Evolutionary conservation across 2,888 invertebrate species (phyloP), one percentile per base, ranked within the genome.

Genomic region (Baccha elongata): DNA sequence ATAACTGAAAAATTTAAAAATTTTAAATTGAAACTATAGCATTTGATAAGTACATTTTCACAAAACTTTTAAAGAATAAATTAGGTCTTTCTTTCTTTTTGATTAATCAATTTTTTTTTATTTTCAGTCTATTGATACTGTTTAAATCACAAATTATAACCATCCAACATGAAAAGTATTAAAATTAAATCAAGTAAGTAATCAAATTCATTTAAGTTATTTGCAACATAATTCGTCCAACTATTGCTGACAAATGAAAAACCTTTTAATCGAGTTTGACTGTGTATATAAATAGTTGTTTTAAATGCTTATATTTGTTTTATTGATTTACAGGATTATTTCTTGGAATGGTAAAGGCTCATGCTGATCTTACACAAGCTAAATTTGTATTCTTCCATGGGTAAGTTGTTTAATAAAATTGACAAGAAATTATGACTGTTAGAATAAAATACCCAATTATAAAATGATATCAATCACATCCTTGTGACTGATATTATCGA

Each of bases 341-440:
- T 69, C 88, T 93, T 65, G 93, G 92, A 1, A 89, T 93, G 35
- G 90, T 88, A 40, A 91, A 92, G 84, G 90, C 92, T 0, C 88
- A 85, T 64, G 90, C 91, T 1, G 89, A 93, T 46, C 88, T 93
- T 2, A 91, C 91, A 10, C 87, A 90, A 75, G 91, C 91, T 26
- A 60, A 40, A 32, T 53, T 69, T 35, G 13, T 55, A 1, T 55
- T 55, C n/a, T 55, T 58, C 11, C 29, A 13, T 53, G 26, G 50
- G 35, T 67, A 29, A 35, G 35, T 19, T 3, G 11, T 8, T 17
- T 21, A n/a, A n/a, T n/a, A n/a, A n/a, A n/a, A n/a, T n/a, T n/a
- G n/a, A n/a, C n/a, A n/a, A n/a, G n/a, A n/a, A n/a, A n/a, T n/a
- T n/a, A n/a, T n/a, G n/a, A n/a, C n/a, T n/a, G n/a, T n/a, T n/a